These are phyloP conservation scores for Mesocricetus auratus DNA, from an alignment of 2,113 vertebrate genomes.

Conservation along the genomic window DNA sequence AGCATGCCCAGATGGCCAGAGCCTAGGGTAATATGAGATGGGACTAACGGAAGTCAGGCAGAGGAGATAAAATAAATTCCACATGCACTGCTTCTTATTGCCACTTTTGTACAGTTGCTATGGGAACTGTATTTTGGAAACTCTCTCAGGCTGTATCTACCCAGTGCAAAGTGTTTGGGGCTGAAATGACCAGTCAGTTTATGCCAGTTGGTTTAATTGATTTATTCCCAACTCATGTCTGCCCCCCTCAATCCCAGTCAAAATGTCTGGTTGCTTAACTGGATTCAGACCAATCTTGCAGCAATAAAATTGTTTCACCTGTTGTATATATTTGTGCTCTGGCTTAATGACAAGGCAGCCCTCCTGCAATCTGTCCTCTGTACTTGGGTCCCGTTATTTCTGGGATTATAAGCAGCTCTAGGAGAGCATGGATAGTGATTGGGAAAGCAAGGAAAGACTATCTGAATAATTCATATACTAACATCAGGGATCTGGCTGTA, in stretches of 20 bases:
- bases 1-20: conserved; percentile 70
- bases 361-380: not conserved
- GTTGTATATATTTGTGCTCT: conserved; percentile 16
- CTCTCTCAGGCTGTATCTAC: conserved; percentile 61
- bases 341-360: not conserved
- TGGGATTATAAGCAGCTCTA: not conserved
- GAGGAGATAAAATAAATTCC: conserved; percentile 79
- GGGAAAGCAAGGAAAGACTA: conserved; percentile 1
- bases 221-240: conserved; percentile 52
- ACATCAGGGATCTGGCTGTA: not conserved
- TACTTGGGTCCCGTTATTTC: not conserved
- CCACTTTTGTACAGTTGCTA: conserved; percentile 78
- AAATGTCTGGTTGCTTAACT: conserved; percentile 44
- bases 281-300: conserved; percentile 49
- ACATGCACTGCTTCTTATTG: conserved; percentile 67
- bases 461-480: not conserved
- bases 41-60: conserved; percentile 75
- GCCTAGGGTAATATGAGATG: conserved; percentile 67
- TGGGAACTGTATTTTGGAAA: conserved; percentile 78
- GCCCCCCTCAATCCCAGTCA: not conserved
- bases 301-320: conserved; percentile 62
- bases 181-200: conserved; percentile 71
- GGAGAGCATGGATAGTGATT: not conserved
- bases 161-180: conserved; percentile 61
- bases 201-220: conserved; percentile 74